These are phyloP conservation scores for Spongia lamella DNA, from an alignment of 37 sponge, comb jelly and placozoan genomes.

Conservation along the genomic window DNA sequence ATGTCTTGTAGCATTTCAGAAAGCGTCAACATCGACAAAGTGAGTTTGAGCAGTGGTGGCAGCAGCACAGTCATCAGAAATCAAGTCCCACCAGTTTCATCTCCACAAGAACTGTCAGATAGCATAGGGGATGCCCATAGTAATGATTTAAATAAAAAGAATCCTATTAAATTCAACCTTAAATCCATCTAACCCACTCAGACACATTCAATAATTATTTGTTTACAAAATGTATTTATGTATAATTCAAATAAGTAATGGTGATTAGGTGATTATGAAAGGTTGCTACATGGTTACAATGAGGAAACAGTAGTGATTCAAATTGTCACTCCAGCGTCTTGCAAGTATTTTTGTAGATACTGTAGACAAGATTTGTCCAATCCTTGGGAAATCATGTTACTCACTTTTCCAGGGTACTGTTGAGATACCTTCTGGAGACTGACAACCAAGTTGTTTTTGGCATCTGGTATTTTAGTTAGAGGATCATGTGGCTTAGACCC, in stretches of 20 bases:
- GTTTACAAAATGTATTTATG: not conserved
- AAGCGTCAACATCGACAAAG: too few species aligned
- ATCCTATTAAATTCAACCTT: not conserved
- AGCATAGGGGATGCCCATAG: too few species aligned
- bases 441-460: conserved; percentile 75
- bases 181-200: not conserved
- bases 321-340: conserved; percentile 72
- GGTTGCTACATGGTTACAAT: not conserved
- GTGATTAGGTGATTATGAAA: not conserved
- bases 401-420: conserved; percentile 81
- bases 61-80: too few species aligned
- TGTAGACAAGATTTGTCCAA: conserved; percentile 55
- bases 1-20: too few species aligned
- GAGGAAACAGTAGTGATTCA: not conserved
- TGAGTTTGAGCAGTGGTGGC: too few species aligned
- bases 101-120: too few species aligned
- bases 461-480: conserved; percentile 64
- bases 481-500: conserved; percentile 86
- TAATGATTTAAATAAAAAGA: too few species aligned
- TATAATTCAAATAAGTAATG: not conserved
- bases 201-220: not conserved
- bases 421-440: conserved; percentile 76
- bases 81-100: too few species aligned
- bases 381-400: conserved; percentile 68
- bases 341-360: conserved; percentile 76